phyloP scores from a whole-genome alignment of 2,888 invertebrate species.

The Ferdinandea cuprea region DNA sequence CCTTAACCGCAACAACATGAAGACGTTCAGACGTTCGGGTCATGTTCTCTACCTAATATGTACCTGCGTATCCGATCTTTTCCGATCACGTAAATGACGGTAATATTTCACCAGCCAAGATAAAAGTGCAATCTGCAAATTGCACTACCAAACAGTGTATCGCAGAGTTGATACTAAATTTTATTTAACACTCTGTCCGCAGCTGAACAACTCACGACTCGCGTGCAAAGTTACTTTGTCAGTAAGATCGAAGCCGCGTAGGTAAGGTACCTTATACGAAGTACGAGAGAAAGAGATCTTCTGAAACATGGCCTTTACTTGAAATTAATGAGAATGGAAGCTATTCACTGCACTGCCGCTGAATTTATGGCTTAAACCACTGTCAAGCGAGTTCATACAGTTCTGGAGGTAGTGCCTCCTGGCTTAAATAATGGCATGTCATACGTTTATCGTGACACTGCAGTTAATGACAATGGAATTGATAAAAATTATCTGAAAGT shows the following conservation, averaged over 20 bases:
- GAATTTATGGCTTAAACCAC: constrained; percentile 35
- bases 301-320: neutral
- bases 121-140: constrained; percentile 28
- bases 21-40: constrained; percentile 43
- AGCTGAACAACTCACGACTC: constrained; percentile 26
- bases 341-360: neutral
- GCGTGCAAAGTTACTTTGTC: constrained; percentile 17
- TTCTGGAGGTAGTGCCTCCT: constrained; percentile 49
- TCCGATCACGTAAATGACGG: constrained; percentile 19
- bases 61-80: constrained; percentile 10
- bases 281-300: constrained; percentile 5
- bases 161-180: constrained; percentile 33
- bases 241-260: neutral
- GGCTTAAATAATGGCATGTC: constrained; percentile 47
- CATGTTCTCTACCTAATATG: neutral
- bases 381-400: constrained; percentile 17
- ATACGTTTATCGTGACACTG: constrained; percentile 51
- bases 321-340: constrained; percentile 17
- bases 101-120: constrained; percentile 13
- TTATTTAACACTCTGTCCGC: constrained; percentile 38
- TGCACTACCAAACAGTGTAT: constrained; percentile 15
- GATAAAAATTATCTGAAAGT: constrained; percentile 16
- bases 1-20: constrained; percentile 36
- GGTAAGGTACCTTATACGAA: too few relatives aligned
- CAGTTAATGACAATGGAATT: constrained; percentile 29